phyloP scores from a whole-genome alignment of 2,888 invertebrate genomes.

The Sinelater perroti region DNA sequence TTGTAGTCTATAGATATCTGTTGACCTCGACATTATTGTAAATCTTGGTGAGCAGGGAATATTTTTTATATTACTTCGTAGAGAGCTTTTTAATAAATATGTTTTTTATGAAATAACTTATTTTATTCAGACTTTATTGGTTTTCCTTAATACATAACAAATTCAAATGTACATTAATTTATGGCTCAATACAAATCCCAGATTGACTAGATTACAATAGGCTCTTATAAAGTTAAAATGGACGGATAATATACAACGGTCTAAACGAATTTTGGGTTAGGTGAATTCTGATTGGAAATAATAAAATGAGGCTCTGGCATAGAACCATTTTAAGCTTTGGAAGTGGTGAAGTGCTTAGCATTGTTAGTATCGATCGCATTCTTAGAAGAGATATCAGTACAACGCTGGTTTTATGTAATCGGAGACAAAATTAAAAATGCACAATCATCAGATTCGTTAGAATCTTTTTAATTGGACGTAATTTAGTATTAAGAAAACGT shows the following conservation, averaged over 20 bases:
- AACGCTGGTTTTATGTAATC: no score
- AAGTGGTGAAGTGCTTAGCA: slow-evolving; percentile 20
- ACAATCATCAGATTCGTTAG: no score
- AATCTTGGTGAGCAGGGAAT: slow-evolving; percentile 31
- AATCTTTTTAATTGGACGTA: no score
- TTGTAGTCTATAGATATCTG: slow-evolving; percentile 36
- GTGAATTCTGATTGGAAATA: slow-evolving; percentile 4
- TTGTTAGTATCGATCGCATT: no score
- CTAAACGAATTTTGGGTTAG: slow-evolving; percentile 30
- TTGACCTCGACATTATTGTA: slow-evolving; percentile 26
- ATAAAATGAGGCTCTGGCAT: no score
- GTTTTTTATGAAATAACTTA: slow-evolving; percentile 34
- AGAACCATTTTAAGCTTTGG: neutral
- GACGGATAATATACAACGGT: slow-evolving; percentile 36
- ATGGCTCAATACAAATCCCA: slow-evolving; percentile 32
- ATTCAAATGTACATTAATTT: slow-evolving; percentile 34
- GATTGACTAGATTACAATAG: slow-evolving; percentile 38
- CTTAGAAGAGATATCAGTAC: no score
- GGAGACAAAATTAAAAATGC: no score
- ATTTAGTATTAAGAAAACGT: no score
- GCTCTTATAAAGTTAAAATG: slow-evolving; percentile 34
- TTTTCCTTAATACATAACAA: slow-evolving; percentile 30
- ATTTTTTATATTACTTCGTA: slow-evolving; percentile 35
- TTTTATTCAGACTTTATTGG: slow-evolving; percentile 36
- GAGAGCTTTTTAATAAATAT: slow-evolving; percentile 37